These are phyloP conservation scores for Sebastes wilsoni DNA, from an alignment of 2,797 vertebrate genomes.

Conservation along the genomic window DNA sequence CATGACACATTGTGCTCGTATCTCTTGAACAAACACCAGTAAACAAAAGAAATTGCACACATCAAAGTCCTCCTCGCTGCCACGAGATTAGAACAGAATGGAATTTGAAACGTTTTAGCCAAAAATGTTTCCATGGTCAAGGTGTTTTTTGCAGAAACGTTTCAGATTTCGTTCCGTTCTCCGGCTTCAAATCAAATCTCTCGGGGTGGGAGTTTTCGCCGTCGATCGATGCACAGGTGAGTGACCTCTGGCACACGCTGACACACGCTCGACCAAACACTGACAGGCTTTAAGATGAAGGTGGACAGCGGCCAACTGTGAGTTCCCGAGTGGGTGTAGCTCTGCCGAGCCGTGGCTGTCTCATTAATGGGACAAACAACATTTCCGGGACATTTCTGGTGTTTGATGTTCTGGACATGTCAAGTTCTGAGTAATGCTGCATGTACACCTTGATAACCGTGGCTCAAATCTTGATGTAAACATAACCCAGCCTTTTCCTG, in stretches of 20 bases:
- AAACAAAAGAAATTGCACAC: constrained; percentile 27
- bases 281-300: constrained; percentile 18
- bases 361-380: constrained; percentile 40
- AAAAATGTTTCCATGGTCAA: constrained; percentile 88
- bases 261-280: constrained; percentile 25
- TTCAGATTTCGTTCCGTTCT: constrained; percentile 89
- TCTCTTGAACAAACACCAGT: constrained; percentile 30
- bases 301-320: constrained; percentile 34
- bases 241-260: constrained; percentile 62
- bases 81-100: constrained; percentile 83
- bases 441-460: constrained; percentile 5
- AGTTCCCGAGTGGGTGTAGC: constrained; percentile 7
- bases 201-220: constrained; percentile 11
- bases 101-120: constrained; percentile 90
- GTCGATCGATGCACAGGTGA: constrained; percentile 68
- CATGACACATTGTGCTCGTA: constrained; percentile 37
- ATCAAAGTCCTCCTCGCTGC: constrained; percentile 26
- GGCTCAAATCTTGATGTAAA: constrained; percentile 13
- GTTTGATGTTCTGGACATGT: constrained; percentile 14
- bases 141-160: constrained; percentile 91
- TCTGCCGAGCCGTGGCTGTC: constrained; percentile 29
- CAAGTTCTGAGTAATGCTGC: not conserved
- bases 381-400: constrained; percentile 39
- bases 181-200: constrained; percentile 72
- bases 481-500: constrained; percentile 43